A percentile compares a stretch with the other conserved stretches of the same genome.
Conservation (phyloP, 2,797 vertebrate species). For the Dromococcyx pavoninus region DNA sequence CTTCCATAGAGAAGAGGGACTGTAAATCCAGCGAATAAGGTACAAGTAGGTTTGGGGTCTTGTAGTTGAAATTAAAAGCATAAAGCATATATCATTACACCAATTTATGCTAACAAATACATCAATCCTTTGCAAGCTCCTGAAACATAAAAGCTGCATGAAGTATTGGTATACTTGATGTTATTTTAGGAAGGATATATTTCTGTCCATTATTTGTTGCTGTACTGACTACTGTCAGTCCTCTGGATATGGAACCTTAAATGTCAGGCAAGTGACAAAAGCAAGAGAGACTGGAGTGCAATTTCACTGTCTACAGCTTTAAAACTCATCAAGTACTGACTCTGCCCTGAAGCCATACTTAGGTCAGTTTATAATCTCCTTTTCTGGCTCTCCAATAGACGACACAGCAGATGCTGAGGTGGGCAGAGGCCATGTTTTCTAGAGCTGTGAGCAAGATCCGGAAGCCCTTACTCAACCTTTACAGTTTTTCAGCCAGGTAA, state of each 20-base stretch:
- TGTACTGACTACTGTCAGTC: background rate
- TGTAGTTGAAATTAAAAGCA: background rate
- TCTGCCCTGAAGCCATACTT: background rate
- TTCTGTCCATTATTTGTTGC: background rate
- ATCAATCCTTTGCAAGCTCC: background rate
- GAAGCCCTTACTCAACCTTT: conserved; percentile 79
- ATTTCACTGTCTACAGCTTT: background rate
- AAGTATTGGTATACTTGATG: background rate
- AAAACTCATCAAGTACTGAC: background rate
- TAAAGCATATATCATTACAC: background rate
- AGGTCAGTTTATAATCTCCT: background rate
- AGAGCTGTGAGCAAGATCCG: conserved; percentile 76
- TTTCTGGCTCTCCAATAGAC: conserved; percentile 63
- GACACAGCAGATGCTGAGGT: conserved; percentile 77
- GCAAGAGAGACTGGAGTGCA: background rate
- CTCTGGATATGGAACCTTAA: background rate
- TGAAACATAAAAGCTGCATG: background rate
- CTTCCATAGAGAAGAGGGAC: background rate
- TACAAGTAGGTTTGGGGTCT: background rate
- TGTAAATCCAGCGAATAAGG: background rate
- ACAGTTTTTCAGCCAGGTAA: conserved; percentile 83
- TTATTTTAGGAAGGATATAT: background rate
- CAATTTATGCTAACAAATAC: background rate
- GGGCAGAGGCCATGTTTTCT: conserved; percentile 79
- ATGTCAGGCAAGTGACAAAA: background rate